These are phyloP conservation scores for Melipona beecheii DNA, from an alignment of 2,888 invertebrate species.

Conservation along the genomic window DNA sequence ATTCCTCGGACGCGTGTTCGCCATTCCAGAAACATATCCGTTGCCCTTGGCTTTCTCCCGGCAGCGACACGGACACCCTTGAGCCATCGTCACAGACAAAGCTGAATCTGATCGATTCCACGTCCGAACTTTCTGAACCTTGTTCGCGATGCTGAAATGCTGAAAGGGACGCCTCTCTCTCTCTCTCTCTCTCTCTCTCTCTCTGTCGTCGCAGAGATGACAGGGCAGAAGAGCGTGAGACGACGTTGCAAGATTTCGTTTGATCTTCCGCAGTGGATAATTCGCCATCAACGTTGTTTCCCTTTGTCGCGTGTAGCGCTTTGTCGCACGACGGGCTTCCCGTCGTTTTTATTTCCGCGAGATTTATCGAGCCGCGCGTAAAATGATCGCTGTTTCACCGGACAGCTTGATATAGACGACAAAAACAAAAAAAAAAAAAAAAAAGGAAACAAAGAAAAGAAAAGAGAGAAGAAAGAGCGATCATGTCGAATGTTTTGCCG, in stretches of 20 bases:
- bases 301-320: conserved; percentile 52
- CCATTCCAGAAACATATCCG: neutral
- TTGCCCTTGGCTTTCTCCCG: neutral
- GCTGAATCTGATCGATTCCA: conserved; percentile 71
- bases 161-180: conserved; percentile 50
- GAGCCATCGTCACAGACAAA: conserved; percentile 41
- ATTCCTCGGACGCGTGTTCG: neutral
- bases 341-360: conserved; percentile 34
- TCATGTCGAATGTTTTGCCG: neutral
- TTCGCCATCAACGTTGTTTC: conserved; percentile 57
- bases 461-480: neutral
- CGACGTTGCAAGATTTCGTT: conserved; percentile 59
- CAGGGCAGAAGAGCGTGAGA: conserved; percentile 61
- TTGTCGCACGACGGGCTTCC: conserved; percentile 37
- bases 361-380: conserved; percentile 46
- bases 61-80: conserved; percentile 13
- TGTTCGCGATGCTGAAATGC: conserved; percentile 56
- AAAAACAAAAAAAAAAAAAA: neutral
- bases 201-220: conserved; percentile 39
- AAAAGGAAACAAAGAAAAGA: too few relatives aligned
- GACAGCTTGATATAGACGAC: neutral
- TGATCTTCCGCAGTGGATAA: conserved; percentile 67
- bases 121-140: conserved; percentile 45
- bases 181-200: too few relatives aligned
- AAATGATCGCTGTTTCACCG: conserved; percentile 1